Evolutionary conservation across 2,888 invertebrate genomes (phyloP).

Genomic region (Drosophila setosimentum): DNA sequence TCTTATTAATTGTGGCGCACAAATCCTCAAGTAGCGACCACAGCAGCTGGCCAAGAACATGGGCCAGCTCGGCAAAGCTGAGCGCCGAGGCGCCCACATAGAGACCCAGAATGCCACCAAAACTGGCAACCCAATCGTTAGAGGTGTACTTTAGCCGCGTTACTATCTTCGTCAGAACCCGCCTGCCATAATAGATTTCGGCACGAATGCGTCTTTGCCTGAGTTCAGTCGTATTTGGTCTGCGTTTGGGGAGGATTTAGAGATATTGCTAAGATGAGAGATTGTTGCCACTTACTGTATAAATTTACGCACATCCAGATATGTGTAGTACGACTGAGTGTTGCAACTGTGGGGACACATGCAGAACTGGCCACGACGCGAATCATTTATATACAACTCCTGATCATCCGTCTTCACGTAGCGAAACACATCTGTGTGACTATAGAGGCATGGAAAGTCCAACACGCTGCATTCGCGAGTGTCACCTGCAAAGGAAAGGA

Average conservation of each 20-base stretch:
- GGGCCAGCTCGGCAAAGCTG: conserved; percentile 83
- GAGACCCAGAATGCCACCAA: conserved; percentile 85
- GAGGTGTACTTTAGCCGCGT: conserved; percentile 83
- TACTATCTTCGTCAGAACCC: conserved; percentile 83
- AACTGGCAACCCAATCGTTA: conserved; percentile 84
- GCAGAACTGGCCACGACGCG: conserved; percentile 73
- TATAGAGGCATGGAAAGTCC: conserved; percentile 77
- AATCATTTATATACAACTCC: conserved; percentile 68
- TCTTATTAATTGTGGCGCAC: conserved; percentile 16
- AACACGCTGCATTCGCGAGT: conserved; percentile 66
- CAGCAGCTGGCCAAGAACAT: conserved; percentile 62
- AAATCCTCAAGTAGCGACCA: conserved; percentile 38
- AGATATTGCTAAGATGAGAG: not conserved
- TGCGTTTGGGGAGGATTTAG: conserved; percentile 7
- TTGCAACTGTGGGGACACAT: conserved; percentile 77
- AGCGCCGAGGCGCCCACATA: conserved; percentile 85
- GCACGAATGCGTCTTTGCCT: conserved; percentile 47
- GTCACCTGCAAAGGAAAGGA: conserved; percentile 18
- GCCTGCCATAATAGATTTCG: conserved; percentile 83
- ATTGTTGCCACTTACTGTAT: conserved; percentile 39
- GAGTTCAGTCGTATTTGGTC: conserved; percentile 32
- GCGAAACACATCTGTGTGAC: conserved; percentile 68
- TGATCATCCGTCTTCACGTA: conserved; percentile 58
- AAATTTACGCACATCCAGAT: conserved; percentile 60
- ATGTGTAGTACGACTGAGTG: conserved; percentile 59